Percentiles rank a stretch among this genome's conserved stretches.
These are phyloP conservation scores for Nettapus auritus DNA, from an alignment of 2,113 vertebrate genomes.

Conservation along the genomic window DNA sequence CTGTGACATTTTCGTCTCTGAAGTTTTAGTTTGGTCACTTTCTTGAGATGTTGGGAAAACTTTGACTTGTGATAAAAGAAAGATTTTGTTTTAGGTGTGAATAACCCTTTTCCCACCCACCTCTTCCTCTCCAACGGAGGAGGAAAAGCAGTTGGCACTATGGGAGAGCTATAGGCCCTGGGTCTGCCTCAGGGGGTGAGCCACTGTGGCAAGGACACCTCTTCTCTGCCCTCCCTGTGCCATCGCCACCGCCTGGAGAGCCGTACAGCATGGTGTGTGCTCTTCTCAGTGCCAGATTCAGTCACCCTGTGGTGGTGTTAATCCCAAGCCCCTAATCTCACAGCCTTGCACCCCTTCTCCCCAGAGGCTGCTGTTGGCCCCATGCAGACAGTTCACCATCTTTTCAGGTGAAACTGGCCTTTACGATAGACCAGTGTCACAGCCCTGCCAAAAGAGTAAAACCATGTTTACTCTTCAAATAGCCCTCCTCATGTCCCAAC, in stretches of 20 bases:
- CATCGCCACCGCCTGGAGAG: not conserved
- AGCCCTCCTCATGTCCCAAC: not conserved
- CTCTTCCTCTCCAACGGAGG: not conserved
- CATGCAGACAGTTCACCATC: not conserved
- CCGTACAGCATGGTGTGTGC: not conserved
- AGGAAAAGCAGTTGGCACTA: not conserved
- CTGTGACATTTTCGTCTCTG: not conserved
- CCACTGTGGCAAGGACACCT: not conserved
- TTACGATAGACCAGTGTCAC: not conserved
- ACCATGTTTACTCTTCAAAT: not conserved
- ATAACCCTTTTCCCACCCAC: not conserved
- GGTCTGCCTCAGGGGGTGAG: not conserved
- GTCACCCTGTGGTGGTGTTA: rapidly evolving
- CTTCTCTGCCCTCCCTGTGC: not conserved
- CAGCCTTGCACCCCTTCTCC: not conserved
- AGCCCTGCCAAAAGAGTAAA: not conserved
- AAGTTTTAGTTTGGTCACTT: not conserved
- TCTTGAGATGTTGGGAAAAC: not conserved
- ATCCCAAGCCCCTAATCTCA: not conserved
- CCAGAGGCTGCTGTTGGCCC: not conserved
- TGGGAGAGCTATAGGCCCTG: not conserved
- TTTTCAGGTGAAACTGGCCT: not conserved
- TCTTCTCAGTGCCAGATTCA: not conserved
- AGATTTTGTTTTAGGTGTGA: not conserved
- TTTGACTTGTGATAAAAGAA: not conserved